Percentiles rank a stretch among this genome's conserved stretches.
These are phyloP conservation scores for Xenopus laevis DNA, from an alignment of 2,113 vertebrate genomes.

Conservation along the genomic window DNA sequence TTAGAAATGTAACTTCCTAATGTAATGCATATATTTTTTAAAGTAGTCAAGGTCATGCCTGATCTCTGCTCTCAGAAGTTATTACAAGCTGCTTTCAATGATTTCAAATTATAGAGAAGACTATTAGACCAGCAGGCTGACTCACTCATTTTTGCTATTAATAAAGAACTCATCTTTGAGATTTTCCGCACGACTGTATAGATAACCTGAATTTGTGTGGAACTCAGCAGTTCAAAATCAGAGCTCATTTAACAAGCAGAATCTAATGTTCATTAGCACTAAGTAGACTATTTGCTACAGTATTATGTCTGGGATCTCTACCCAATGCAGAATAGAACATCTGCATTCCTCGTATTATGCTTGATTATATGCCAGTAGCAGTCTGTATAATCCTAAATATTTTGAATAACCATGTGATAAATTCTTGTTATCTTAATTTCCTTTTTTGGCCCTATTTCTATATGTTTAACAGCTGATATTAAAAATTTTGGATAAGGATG, in stretches of 20 bases:
- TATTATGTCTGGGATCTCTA: background rate
- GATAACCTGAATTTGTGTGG: constrained; percentile 61
- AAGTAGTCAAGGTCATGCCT: constrained; percentile 59
- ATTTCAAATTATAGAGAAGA: constrained; percentile 62
- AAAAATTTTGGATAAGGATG: too few species aligned
- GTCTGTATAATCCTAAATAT: too few species aligned
- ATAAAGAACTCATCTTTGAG: constrained; percentile 60
- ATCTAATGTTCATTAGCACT: background rate
- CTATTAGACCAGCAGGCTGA: constrained; percentile 61
- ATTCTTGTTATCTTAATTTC: too few species aligned
- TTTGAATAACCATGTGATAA: too few species aligned
- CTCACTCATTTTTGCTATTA: constrained; percentile 58
- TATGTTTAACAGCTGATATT: too few species aligned
- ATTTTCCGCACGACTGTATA: constrained; percentile 61
- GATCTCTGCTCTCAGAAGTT: constrained; percentile 56
- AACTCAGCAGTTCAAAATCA: constrained; percentile 60
- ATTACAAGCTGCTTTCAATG: constrained; percentile 55
- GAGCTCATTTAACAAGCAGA: constrained; percentile 34
- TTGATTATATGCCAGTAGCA: too few species aligned
- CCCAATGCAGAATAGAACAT: too few species aligned
- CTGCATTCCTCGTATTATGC: too few species aligned
- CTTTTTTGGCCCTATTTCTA: too few species aligned
- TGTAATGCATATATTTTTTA: constrained; percentile 44
- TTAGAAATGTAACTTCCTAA: background rate
- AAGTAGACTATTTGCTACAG: background rate